These are phyloP conservation scores for Lamellibrachia luymesi DNA, from an alignment of 1,140 invertebrate genomes.

Conservation along the genomic window DNA sequence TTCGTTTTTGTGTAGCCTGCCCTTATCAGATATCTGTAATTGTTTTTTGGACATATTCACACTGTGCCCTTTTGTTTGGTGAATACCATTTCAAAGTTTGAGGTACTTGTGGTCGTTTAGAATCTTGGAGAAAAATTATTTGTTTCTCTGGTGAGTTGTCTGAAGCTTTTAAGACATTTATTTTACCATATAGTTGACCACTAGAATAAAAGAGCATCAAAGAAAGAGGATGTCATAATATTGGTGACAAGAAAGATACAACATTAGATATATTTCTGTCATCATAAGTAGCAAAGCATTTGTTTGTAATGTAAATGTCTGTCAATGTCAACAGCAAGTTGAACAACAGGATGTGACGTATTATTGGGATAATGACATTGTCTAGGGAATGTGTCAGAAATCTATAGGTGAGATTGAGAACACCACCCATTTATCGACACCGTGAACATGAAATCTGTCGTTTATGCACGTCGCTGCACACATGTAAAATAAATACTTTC, in stretches of 20 bases:
- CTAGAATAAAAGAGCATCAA: background rate
- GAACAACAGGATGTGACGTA: background rate
- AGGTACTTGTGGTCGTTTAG: too few relatives aligned
- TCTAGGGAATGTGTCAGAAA: background rate
- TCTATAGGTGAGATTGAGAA: background rate
- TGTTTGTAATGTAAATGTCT: background rate
- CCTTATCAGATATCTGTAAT: too few relatives aligned
- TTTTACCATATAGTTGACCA: background rate
- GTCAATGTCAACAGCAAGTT: background rate
- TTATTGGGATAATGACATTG: background rate
- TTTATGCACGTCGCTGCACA: background rate
- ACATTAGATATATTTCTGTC: background rate
- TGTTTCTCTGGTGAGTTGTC: background rate
- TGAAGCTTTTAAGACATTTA: background rate
- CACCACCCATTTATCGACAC: background rate
- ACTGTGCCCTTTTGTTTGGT: too few relatives aligned
- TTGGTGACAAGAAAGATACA: background rate
- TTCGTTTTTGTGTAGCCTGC: too few relatives aligned
- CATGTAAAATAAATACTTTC: background rate
- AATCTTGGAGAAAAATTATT: background rate
- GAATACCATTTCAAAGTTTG: too few relatives aligned
- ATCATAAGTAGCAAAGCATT: background rate
- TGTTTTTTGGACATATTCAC: too few relatives aligned
- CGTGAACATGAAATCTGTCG: background rate
- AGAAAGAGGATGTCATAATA: background rate